Evolutionary conservation across 2,888 invertebrate genomes (phyloP).

Genomic region (Ethmia dodecea): DNA sequence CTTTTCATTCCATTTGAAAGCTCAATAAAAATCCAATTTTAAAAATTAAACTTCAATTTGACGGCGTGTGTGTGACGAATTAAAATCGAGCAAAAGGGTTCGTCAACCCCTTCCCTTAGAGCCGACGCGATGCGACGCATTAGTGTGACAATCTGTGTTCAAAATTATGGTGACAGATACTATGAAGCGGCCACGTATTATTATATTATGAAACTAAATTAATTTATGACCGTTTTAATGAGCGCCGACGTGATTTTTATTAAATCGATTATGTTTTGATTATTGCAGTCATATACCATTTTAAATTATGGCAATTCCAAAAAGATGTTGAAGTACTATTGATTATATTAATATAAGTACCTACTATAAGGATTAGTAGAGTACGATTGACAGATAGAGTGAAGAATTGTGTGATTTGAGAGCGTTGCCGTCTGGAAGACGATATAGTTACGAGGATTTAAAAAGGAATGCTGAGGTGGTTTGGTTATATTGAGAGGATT

Average conservation of each 20-base stretch:
- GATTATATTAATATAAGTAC: too few relatives aligned
- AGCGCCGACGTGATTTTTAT: constrained; percentile 46
- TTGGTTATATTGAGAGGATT: too few relatives aligned
- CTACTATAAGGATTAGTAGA: too few relatives aligned
- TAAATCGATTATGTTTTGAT: too few relatives aligned
- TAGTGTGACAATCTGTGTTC: constrained; percentile 70
- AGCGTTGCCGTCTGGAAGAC: too few relatives aligned
- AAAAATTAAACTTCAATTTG: constrained; percentile 70
- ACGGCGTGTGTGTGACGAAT: constrained; percentile 72
- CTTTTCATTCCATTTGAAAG: constrained; percentile 45
- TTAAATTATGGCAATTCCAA: too few relatives aligned
- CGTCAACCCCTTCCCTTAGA: constrained; percentile 60
- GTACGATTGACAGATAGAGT: too few relatives aligned
- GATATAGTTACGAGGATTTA: too few relatives aligned
- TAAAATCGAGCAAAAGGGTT: constrained; percentile 54
- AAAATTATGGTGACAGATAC: constrained; percentile 68
- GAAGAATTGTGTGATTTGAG: too few relatives aligned
- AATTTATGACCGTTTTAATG: constrained; percentile 63
- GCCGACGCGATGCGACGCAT: constrained; percentile 48
- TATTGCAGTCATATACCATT: too few relatives aligned
- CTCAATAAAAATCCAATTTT: constrained; percentile 69
- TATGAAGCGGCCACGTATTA: constrained; percentile 55
- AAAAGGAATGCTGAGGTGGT: too few relatives aligned
- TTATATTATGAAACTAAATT: constrained; percentile 59
- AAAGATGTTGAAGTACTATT: too few relatives aligned